Percentiles rank a stretch among this genome's conserved stretches.
Conservation (phyloP, 2,113 vertebrate species). For the Laterallus jamaicensis region DNA sequence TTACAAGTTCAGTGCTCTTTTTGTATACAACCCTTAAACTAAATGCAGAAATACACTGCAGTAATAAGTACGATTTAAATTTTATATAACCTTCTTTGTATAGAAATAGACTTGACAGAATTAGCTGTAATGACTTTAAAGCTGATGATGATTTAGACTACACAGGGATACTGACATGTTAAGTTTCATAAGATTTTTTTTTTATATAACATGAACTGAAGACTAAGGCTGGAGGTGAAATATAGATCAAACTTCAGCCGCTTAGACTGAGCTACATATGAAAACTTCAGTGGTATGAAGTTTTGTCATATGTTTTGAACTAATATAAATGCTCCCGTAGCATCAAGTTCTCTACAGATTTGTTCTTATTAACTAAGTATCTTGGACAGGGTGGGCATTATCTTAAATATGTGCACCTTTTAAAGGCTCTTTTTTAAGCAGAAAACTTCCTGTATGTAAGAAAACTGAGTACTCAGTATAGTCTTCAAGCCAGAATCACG, state of each 20-base stretch:
- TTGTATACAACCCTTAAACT: neutral
- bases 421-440: neutral
- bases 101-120: neutral
- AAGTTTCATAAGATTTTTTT: neutral
- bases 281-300: neutral
- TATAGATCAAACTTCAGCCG: neutral
- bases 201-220: neutral
- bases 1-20: neutral
- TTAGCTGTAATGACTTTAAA: neutral
- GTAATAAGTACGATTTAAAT: neutral
- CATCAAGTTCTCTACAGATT: neutral
- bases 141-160: neutral
- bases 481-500: neutral
- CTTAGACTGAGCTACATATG: neutral
- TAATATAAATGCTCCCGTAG: neutral
- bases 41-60: rapidly evolving
- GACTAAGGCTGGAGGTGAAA: neutral
- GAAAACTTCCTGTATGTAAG: neutral
- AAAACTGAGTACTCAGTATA: neutral
- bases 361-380: neutral
- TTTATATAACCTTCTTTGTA: neutral
- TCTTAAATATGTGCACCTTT: neutral
- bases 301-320: neutral
- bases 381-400: neutral
- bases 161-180: neutral